phyloP scores from a whole-genome alignment of 2,888 invertebrate species.

The Hedya salicella region DNA sequence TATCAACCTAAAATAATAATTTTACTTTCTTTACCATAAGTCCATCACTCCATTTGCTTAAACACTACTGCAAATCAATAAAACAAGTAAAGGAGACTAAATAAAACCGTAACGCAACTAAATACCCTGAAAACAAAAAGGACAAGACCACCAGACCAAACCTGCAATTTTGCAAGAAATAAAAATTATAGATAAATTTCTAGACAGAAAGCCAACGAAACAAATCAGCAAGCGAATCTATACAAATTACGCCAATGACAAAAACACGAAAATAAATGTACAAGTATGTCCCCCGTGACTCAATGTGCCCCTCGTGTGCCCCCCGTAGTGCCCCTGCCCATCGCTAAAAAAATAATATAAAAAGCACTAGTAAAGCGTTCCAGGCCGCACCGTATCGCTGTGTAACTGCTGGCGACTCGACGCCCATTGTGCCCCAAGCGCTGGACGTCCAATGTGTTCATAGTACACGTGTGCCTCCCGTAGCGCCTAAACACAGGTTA shows the following conservation, averaged over 20 bases:
- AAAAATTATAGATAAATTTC: neutral
- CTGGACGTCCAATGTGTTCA: neutral
- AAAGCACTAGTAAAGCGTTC: neutral
- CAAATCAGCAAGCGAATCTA: neutral
- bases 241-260: neutral
- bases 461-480: neutral
- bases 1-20: too few relatives aligned
- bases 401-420: neutral
- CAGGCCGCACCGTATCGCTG: slow-evolving; percentile 23
- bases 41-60: too few relatives aligned
- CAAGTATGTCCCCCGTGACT: too few relatives aligned
- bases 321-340: neutral
- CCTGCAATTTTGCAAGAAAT: neutral
- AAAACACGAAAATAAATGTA: neutral
- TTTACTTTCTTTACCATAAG: too few relatives aligned
- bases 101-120: too few relatives aligned
- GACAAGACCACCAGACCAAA: neutral
- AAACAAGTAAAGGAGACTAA: too few relatives aligned
- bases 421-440: neutral
- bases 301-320: too few relatives aligned
- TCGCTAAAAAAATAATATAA: neutral
- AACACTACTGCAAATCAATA: too few relatives aligned
- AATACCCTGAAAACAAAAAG: too few relatives aligned
- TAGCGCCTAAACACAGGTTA: neutral
- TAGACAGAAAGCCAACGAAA: neutral